Evolutionary conservation across 2,888 invertebrate species (phyloP).

Genomic region (Nephrocerus scutellatus): DNA sequence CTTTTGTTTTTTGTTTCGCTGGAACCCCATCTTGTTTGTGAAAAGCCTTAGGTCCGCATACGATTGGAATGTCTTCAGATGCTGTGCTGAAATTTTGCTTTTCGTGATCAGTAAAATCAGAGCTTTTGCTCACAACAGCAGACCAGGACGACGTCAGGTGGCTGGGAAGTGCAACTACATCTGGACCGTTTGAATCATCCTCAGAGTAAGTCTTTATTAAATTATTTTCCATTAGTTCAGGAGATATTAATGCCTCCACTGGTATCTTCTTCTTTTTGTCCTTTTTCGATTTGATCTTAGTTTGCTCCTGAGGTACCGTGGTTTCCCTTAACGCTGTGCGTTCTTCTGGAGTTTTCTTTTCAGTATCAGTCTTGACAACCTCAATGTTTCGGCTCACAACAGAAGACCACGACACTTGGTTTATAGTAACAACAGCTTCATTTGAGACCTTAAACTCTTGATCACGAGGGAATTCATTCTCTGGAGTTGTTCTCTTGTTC

Average conservation of each 20-base stretch:
- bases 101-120: too few relatives aligned
- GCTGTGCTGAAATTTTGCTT: too few relatives aligned
- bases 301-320: too few relatives aligned
- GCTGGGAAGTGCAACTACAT: slow-evolving; percentile 5
- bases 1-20: too few relatives aligned
- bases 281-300: too few relatives aligned
- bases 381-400: slow-evolving; percentile 14
- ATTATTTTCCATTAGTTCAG: neutral
- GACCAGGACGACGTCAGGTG: slow-evolving; percentile 19
- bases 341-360: neutral
- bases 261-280: too few relatives aligned
- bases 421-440: neutral
- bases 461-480: neutral
- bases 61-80: too few relatives aligned
- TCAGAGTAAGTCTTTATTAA: neutral
- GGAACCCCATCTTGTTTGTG: too few relatives aligned
- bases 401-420: slow-evolving; percentile 26
- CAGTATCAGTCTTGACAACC: neutral
- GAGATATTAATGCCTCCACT: slow-evolving; percentile 2
- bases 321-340: too few relatives aligned
- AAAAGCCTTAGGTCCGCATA: too few relatives aligned
- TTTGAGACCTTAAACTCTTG: neutral
- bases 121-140: slow-evolving; percentile 22
- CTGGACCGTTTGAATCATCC: too few relatives aligned
- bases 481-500: neutral